Base-by-base conservation (phyloP, 2,113 vertebrate species). In the Hemicordylus capensis region DNA sequence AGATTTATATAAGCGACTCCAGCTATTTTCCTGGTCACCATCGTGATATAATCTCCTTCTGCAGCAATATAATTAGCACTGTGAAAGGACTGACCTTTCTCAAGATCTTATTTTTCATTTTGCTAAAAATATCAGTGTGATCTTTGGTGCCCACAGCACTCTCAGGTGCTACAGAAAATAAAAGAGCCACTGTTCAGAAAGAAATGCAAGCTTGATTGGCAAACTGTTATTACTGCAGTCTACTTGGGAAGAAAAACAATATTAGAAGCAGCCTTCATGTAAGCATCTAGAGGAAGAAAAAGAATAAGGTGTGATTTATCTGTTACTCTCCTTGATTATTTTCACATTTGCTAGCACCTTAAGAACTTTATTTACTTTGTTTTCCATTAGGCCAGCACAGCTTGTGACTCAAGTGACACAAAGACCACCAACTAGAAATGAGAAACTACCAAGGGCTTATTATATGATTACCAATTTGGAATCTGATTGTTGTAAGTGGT, bases 121-220 rank as follows among this genome's bases (percentile, higher is more conserved):
- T 17, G 89, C 96, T 96, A 96, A 96, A 97, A 96, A 96, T 97
- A 96, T 66, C 95, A 95, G 88, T 94, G 89, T 67, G 54, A 94
- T 90, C 85, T 93, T 89, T 94, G 89, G 85, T 93, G 86, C 81
- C 83, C 81, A 84, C 79, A 87, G 88, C 80, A 6, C 77, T 81
- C 70, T 75, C 48, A 77, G 37, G 28, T 19, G 26, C 76, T 51
- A 46, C 59, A 83, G 48, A 46, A 87, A 64, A 81, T 31, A 26
- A 67, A 51, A 88, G 15, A 83, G 48, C 61, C 58, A 39, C 78
- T 88, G 10, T 78, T 39, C 0, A 88, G 83, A 86, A 51, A 3
- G 39, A 28, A 56, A 0, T 72, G 82, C 31, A 42, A 6, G 4
- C 12, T 24, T 12, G 8, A 80, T 42, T 11, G 10, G 81, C 66